Evolutionary conservation across 2,888 invertebrate genomes (phyloP).

Genomic region (Leistus spinibarbis): DNA sequence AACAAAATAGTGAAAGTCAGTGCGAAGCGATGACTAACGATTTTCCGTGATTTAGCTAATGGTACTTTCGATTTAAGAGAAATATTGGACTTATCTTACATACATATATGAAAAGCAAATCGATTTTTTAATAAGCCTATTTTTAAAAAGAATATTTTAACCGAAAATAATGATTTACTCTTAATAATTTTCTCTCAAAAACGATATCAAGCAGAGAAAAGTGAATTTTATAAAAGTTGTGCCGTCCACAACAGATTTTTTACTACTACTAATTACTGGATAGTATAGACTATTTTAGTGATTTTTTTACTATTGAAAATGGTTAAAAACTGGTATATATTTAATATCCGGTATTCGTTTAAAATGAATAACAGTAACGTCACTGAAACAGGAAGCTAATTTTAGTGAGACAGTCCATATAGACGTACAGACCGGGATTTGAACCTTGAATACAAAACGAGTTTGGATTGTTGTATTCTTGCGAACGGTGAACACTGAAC

Average conservation of each 20-base stretch:
- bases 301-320: not conserved
- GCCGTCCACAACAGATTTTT: too few species aligned
- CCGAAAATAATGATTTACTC: too few species aligned
- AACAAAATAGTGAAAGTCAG: not conserved
- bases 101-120: too few species aligned
- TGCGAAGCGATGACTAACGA: not conserved
- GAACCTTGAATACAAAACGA: constrained; percentile 42
- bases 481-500: not conserved
- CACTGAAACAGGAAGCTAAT: constrained; percentile 22
- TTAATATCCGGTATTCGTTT: constrained; percentile 9
- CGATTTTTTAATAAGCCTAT: too few species aligned
- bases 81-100: too few species aligned
- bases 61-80: not conserved
- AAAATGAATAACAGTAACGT: constrained; percentile 15
- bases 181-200: too few species aligned
- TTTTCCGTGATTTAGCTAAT: not conserved
- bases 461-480: constrained; percentile 16
- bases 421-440: constrained; percentile 34
- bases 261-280: too few species aligned
- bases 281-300: not conserved
- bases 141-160: too few species aligned
- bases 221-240: too few species aligned
- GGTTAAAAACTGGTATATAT: not conserved
- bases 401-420: constrained; percentile 15
- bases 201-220: too few species aligned